A percentile compares a stretch with the other conserved stretches of the same genome.
Evolutionary conservation across 2,797 vertebrate genomes (phyloP).

Genomic region (Hypotaenidia okinawae): DNA sequence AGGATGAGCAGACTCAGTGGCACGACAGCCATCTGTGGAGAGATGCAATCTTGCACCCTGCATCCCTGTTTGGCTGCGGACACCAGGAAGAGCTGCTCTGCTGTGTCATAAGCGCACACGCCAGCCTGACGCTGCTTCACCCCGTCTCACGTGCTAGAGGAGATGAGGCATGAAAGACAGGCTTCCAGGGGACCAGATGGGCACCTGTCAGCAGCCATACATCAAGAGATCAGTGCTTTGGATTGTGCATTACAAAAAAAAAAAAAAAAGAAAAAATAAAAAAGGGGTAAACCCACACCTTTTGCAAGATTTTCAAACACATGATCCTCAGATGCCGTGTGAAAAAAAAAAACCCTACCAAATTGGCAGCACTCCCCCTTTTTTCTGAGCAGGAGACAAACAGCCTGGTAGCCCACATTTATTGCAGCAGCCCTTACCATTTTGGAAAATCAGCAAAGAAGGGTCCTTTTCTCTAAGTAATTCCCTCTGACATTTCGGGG

Average conservation of each 20-base stretch:
- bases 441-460: not conserved
- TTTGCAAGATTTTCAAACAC: conserved; percentile 35
- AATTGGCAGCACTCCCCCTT: not conserved
- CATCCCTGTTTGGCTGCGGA: not conserved
- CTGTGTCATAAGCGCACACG: not conserved
- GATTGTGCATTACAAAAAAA: not conserved
- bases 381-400: not conserved
- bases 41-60: not conserved
- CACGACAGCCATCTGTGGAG: not conserved
- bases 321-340: conserved; percentile 38
- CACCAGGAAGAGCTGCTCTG: not conserved
- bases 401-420: not conserved
- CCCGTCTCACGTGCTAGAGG: not conserved
- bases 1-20: not conserved
- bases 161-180: not conserved
- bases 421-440: not conserved
- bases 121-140: not conserved
- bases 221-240: conserved; percentile 36
- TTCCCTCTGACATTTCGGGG: not conserved
- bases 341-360: not conserved
- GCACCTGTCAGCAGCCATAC: conserved; percentile 64
- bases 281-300: not conserved
- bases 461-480: not conserved
- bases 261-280: accelerated
- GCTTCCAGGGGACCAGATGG: conserved; percentile 15